Evolutionary conservation across 2,113 vertebrate species (phyloP).

Genomic region (Leucoraja erinaceus): DNA sequence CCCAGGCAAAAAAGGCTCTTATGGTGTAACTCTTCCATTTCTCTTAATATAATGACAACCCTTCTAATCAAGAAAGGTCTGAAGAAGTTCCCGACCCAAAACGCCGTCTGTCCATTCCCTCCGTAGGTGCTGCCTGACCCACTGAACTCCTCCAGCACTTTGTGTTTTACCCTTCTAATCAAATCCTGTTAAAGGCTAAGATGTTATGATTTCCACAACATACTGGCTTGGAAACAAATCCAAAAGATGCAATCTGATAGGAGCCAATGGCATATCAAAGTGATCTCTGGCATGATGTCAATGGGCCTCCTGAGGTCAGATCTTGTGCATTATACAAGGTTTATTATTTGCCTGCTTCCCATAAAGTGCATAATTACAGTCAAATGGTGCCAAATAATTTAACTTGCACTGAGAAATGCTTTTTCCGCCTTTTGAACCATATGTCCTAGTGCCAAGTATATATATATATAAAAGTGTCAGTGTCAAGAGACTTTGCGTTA

Average conservation of each 20-base stretch:
- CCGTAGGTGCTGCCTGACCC: too few species aligned
- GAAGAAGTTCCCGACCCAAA: too few species aligned
- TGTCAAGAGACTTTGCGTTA: background rate
- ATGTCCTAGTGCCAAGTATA: background rate
- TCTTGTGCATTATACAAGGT: background rate
- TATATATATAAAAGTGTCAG: background rate
- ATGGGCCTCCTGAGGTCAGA: background rate
- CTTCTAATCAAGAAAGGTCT: background rate
- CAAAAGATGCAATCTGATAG: background rate
- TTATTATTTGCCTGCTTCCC: background rate
- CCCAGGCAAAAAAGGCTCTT: background rate
- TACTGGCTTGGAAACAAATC: background rate
- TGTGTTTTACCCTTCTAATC: background rate
- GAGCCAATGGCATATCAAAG: background rate
- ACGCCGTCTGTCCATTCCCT: too few species aligned
- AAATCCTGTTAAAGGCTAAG: background rate
- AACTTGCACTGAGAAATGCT: background rate
- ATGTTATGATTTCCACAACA: background rate
- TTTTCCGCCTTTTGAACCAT: background rate
- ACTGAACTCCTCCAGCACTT: too few species aligned
- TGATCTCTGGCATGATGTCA: constrained; percentile 15
- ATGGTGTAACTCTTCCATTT: background rate
- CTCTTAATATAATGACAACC: background rate
- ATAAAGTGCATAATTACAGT: background rate
- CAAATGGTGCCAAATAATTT: background rate